phyloP scores from a whole-genome alignment of 2,888 invertebrate genomes.

The Ectropis crepuscularia region DNA sequence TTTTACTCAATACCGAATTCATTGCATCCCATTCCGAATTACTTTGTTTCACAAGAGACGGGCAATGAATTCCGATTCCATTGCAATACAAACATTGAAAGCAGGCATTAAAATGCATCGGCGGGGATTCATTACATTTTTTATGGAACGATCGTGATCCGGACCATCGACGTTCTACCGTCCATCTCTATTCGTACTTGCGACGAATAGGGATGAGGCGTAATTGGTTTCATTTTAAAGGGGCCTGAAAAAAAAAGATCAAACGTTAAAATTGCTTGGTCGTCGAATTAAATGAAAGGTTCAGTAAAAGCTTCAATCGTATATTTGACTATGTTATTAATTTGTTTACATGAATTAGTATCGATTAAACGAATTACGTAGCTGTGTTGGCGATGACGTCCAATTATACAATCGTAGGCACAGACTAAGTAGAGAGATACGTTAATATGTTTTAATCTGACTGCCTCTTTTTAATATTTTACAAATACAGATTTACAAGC shows the following conservation, averaged over 20 bases:
- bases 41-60: conserved; percentile 28
- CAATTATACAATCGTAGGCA: no score
- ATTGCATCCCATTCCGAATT: conserved; percentile 12
- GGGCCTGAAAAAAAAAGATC: neutral
- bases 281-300: no score
- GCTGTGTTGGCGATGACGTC: no score
- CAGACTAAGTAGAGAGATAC: no score
- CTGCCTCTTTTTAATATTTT: no score
- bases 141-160: conserved; percentile 40
- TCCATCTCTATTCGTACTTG: conserved; percentile 32
- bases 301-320: no score
- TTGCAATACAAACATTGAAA: conserved; percentile 37
- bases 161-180: conserved; percentile 31
- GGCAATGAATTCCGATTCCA: conserved; percentile 38
- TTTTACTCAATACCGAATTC: neutral
- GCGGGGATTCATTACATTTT: conserved; percentile 41
- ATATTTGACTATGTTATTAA: no score
- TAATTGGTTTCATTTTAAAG: conserved; percentile 30
- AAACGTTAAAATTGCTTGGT: neutral
- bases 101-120: conserved; percentile 46
- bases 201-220: conserved; percentile 29
- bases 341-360: no score
- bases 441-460: no score
- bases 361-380: no score
- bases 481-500: no score